A percentile compares a stretch with the other conserved stretches of the same genome.
These are phyloP conservation scores for Blastomussa wellsi DNA, from an alignment of 92 coral and sea anemone genomes.

Conservation along the genomic window DNA sequence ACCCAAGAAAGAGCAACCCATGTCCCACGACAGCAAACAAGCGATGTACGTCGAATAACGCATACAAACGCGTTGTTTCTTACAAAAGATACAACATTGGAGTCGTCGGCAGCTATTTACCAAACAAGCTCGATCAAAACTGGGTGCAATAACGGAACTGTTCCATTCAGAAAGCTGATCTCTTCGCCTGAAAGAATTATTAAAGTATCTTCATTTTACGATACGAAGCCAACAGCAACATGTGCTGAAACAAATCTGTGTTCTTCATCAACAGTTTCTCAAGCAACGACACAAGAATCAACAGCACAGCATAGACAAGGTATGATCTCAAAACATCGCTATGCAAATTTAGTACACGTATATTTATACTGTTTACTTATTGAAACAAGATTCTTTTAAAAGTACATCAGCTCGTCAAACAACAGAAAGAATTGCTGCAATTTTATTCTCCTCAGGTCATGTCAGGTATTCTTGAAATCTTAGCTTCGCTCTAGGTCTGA, in stretches of 20 bases:
- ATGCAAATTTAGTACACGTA: neutral
- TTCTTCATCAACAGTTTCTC: neutral
- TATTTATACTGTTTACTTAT: conserved; percentile 1
- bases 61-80: neutral
- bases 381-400: conserved; percentile 1
- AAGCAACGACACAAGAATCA: neutral
- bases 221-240: neutral
- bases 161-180: neutral
- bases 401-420: neutral
- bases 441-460: neutral
- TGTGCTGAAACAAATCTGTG: neutral
- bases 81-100: neutral
- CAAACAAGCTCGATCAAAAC: neutral
- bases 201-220: neutral
- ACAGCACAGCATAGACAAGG: neutral
- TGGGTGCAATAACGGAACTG: neutral
- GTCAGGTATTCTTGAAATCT: neutral
- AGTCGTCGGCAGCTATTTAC: neutral
- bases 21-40: neutral
- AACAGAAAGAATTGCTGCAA: neutral
- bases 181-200: neutral
- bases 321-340: neutral
- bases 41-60: neutral
- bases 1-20: neutral
- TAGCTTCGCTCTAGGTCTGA: neutral